Evolutionary conservation across 2,888 invertebrate genomes (phyloP).

Genomic region (Drosophila recens): DNA sequence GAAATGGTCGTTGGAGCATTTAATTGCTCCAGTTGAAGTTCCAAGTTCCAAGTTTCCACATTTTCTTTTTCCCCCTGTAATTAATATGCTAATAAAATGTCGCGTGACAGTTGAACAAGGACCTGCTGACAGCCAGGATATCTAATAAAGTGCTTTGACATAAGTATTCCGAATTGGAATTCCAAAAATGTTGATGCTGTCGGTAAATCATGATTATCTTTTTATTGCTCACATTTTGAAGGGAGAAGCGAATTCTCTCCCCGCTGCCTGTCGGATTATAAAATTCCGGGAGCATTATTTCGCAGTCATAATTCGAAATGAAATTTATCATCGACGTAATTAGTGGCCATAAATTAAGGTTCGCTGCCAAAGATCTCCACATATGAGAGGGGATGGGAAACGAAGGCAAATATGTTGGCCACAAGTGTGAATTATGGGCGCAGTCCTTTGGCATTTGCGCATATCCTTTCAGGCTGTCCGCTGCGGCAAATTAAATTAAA

Average conservation of each 20-base stretch:
- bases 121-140: slow-evolving; percentile 44
- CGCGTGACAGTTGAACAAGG: slow-evolving; percentile 66
- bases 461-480: slow-evolving; percentile 54
- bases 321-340: slow-evolving; percentile 83
- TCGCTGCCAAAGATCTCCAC: slow-evolving; percentile 6
- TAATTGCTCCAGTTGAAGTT: slow-evolving; percentile 58
- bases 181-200: slow-evolving; percentile 46
- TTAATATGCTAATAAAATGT: slow-evolving; percentile 78
- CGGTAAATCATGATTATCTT: slow-evolving; percentile 75
- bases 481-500: slow-evolving; percentile 83
- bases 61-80: slow-evolving; percentile 35
- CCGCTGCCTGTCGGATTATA: slow-evolving; percentile 44
- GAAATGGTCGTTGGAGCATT: slow-evolving; percentile 56
- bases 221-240: slow-evolving; percentile 63
- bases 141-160: slow-evolving; percentile 46
- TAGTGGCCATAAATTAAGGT: slow-evolving; percentile 82
- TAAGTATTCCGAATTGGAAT: slow-evolving; percentile 43
- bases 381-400: slow-evolving; percentile 10
- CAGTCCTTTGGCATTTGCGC: slow-evolving; percentile 42
- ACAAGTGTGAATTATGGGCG: slow-evolving; percentile 77
- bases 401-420: slow-evolving; percentile 50
- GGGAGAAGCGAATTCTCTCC: background rate
- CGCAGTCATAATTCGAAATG: slow-evolving; percentile 70
- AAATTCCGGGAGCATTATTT: slow-evolving; percentile 9
- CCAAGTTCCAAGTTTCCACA: slow-evolving; percentile 2